A percentile compares a stretch with the other conserved stretches of the same genome.
These are phyloP conservation scores for Phainopepla nitens DNA, from an alignment of 2,113 vertebrate genomes.

Conservation along the genomic window DNA sequence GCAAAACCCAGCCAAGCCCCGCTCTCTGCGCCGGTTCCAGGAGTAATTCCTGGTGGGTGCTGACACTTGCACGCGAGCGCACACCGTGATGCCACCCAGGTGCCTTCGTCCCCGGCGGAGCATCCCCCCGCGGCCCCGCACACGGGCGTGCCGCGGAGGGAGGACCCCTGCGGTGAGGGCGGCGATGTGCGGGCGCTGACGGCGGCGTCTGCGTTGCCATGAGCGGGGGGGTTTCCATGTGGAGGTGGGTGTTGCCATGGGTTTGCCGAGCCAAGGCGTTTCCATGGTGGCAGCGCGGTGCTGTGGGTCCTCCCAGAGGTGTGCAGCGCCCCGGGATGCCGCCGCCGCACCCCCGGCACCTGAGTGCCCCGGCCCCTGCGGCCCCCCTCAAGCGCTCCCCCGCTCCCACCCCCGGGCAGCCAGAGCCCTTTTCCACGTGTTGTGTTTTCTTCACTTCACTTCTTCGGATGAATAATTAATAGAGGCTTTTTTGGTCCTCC, in stretches of 20 bases:
- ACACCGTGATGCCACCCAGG: fast-evolving
- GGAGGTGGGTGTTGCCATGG: constrained; percentile 55
- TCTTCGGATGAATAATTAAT: constrained; percentile 64
- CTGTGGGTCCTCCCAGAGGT: constrained; percentile 25
- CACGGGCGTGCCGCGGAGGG: fast-evolving
- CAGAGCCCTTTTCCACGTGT: constrained; percentile 6
- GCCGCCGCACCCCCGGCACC: neutral
- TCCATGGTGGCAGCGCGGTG: constrained; percentile 12
- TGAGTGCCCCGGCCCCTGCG: neutral
- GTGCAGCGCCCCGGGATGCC: neutral
- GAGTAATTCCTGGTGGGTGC: neutral
- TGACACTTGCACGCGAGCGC: fast-evolving
- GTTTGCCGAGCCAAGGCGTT: constrained; percentile 34
- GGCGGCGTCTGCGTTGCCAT: neutral
- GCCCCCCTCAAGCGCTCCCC: too few relatives aligned
- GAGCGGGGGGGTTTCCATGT: constrained; percentile 34
- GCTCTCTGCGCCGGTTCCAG: fast-evolving
- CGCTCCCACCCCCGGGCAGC: neutral
- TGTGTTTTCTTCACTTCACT: constrained; percentile 57
- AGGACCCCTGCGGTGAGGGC: neutral
- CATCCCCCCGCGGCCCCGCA: fast-evolving
- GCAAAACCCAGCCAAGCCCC: neutral
- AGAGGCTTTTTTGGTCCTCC: constrained; percentile 49
- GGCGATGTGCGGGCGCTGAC: neutral
- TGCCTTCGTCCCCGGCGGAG: fast-evolving